Evolutionary conservation across 2,888 invertebrate species (phyloP).

Genomic region (Pecten maximus): DNA sequence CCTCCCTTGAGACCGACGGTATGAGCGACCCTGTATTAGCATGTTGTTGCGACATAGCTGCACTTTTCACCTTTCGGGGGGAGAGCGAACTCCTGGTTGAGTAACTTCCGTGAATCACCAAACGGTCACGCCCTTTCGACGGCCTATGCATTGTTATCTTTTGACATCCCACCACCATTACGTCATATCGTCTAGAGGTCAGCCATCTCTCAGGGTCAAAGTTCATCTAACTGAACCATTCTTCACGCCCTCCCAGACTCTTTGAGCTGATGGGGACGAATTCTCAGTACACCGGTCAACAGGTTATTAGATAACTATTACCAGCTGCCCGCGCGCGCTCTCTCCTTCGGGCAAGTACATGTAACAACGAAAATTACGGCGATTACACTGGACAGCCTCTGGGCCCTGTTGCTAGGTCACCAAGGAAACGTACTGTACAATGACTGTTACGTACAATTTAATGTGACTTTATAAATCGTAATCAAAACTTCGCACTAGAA

Average conservation of each 20-base stretch:
- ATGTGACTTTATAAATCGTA: too few species aligned
- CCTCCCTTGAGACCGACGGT: too few species aligned
- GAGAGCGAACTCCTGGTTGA: background rate
- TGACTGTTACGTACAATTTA: too few species aligned
- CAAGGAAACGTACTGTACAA: background rate
- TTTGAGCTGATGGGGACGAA: slow-evolving; percentile 28
- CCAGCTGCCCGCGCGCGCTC: background rate
- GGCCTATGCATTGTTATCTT: slow-evolving; percentile 5
- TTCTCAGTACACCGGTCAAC: background rate
- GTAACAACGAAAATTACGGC: background rate
- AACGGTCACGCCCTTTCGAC: background rate
- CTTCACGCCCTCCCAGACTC: slow-evolving; percentile 26
- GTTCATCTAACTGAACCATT: slow-evolving; percentile 19
- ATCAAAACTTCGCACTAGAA: too few species aligned
- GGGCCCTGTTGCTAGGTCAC: background rate
- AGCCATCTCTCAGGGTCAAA: slow-evolving; percentile 1
- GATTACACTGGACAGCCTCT: background rate
- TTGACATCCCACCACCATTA: slow-evolving; percentile 20
- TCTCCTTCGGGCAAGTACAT: background rate
- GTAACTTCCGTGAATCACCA: background rate
- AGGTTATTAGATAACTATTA: slow-evolving; percentile 28
- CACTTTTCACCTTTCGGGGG: slow-evolving; percentile 31
- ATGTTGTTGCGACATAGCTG: slow-evolving; percentile 15
- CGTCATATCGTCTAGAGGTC: slow-evolving; percentile 22
- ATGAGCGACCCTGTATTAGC: background rate